Percentiles rank a stretch among this genome's conserved stretches.
Evolutionary conservation across 2,797 vertebrate genomes (phyloP).

Genomic region (Streptopelia turtur): DNA sequence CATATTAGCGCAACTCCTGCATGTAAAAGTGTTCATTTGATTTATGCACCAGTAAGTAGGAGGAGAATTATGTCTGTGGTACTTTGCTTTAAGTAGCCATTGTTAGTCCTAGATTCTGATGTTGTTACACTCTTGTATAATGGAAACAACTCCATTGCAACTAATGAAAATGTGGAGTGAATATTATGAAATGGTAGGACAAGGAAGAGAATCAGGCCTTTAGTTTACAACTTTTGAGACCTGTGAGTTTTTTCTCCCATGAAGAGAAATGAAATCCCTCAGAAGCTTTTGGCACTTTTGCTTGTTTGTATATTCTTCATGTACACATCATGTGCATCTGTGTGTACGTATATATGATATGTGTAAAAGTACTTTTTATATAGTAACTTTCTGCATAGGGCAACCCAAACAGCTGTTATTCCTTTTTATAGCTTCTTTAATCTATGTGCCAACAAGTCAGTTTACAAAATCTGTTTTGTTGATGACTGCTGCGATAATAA

Average conservation of each 20-base stretch:
- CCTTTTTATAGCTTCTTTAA: slow-evolving; percentile 87
- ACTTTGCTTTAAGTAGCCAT: background rate
- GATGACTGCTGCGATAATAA: slow-evolving; percentile 87
- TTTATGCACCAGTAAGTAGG: background rate
- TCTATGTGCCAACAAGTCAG: slow-evolving; percentile 86
- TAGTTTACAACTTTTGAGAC: slow-evolving; percentile 44
- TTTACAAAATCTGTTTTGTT: slow-evolving; percentile 89
- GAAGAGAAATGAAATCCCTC: slow-evolving; percentile 31
- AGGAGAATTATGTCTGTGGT: background rate
- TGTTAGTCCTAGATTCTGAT: background rate
- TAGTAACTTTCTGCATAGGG: slow-evolving; percentile 80
- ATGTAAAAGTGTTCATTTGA: background rate
- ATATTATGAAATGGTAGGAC: background rate
- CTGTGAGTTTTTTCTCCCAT: slow-evolving; percentile 28
- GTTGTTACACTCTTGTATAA: background rate
- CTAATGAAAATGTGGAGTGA: background rate
- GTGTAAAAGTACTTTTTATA: slow-evolving; percentile 78
- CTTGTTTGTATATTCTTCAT: slow-evolving; percentile 55
- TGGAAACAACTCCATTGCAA: background rate
- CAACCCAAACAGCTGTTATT: slow-evolving; percentile 86
- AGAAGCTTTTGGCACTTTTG: slow-evolving; percentile 54
- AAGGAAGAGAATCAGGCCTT: background rate
- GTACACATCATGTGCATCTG: slow-evolving; percentile 63
- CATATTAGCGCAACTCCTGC: accelerated
- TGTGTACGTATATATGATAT: slow-evolving; percentile 67